Percentiles rank a stretch among this genome's conserved stretches.
phyloP scores from a whole-genome alignment of 2,797 vertebrate species.

The Peromyscus attwateri region DNA sequence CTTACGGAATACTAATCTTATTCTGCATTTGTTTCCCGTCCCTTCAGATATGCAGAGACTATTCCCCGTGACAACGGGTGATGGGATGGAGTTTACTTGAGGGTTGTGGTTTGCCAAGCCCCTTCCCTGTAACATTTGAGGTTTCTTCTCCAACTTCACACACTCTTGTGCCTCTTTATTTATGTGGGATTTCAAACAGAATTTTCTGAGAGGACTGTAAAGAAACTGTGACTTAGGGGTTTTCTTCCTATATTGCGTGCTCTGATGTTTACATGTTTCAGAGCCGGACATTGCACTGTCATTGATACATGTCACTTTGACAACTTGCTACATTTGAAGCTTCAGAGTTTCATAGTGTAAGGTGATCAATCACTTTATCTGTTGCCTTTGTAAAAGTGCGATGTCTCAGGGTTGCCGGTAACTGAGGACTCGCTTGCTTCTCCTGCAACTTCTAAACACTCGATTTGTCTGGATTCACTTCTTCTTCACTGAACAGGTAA shows the following conservation, averaged over 20 bases:
- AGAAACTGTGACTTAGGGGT: background rate
- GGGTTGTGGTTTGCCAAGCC: background rate
- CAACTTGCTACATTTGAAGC: background rate
- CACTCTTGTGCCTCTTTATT: conserved; percentile 14
- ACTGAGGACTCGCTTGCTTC: background rate
- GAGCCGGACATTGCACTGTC: background rate
- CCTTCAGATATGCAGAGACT: conserved; percentile 28
- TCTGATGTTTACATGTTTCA: conserved; percentile 18
- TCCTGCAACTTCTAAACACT: background rate
- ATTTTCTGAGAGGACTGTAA: conserved; percentile 35
- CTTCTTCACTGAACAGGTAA: background rate
- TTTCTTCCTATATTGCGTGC: conserved; percentile 19
- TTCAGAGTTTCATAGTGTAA: conserved; percentile 8
- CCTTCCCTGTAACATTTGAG: background rate
- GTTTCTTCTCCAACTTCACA: conserved; percentile 21
- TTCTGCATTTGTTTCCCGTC: background rate
- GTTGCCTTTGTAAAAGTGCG: conserved; percentile 24
- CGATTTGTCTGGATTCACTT: background rate
- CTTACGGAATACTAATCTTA: conserved; percentile 5
- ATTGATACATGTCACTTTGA: background rate
- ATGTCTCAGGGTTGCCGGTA: background rate
- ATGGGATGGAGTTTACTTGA: background rate
- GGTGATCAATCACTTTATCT: background rate
- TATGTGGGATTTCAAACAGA: conserved; percentile 45
- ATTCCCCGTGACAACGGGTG: conserved; percentile 33